phyloP scores from a whole-genome alignment of 1,140 invertebrate species.

The Daktulosphaira vitifoliae region DNA sequence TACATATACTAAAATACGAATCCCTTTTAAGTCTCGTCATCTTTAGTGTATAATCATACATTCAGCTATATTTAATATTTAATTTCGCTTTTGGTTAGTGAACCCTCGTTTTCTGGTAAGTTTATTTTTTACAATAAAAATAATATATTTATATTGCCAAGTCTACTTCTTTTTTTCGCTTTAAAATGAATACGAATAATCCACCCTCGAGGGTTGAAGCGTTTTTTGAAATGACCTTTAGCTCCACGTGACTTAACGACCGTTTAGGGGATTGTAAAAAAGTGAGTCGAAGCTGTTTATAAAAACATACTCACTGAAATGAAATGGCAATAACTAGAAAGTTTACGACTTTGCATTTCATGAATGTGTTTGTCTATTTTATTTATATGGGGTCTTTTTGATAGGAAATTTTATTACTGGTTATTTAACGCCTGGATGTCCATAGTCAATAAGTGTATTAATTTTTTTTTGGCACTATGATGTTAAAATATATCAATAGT shows the following conservation, averaged over 20 bases:
- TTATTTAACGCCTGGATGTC: background rate
- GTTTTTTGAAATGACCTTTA: slow-evolving; percentile 29
- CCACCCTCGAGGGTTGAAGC: slow-evolving; percentile 14
- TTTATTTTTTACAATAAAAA: slow-evolving; percentile 11
- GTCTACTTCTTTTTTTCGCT: slow-evolving; percentile 19
- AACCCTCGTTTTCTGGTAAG: slow-evolving; percentile 7
- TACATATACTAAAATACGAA: too few relatives aligned
- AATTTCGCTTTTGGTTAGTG: slow-evolving; percentile 30
- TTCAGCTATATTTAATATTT: slow-evolving; percentile 30
- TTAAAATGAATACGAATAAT: slow-evolving; percentile 33
- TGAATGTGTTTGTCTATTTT: slow-evolving; percentile 15
- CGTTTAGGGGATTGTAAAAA: slow-evolving; percentile 33
- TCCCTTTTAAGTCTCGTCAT: too few relatives aligned
- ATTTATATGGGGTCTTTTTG: slow-evolving; percentile 23
- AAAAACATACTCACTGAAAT: slow-evolving; percentile 22
- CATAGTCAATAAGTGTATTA: too few relatives aligned
- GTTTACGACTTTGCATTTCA: slow-evolving; percentile 31
- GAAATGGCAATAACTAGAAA: slow-evolving; percentile 29
- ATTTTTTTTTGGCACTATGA: too few relatives aligned
- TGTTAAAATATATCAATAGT: too few relatives aligned
- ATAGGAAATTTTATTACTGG: background rate
- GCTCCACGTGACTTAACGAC: slow-evolving; percentile 27
- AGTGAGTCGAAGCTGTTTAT: slow-evolving; percentile 24
- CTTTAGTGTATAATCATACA: too few relatives aligned
- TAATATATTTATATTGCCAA: slow-evolving; percentile 27